A percentile compares a stretch with the other conserved stretches of the same genome.
phyloP scores from a whole-genome alignment of 1,140 invertebrate genomes.

The Bombus consobrinus region DNA sequence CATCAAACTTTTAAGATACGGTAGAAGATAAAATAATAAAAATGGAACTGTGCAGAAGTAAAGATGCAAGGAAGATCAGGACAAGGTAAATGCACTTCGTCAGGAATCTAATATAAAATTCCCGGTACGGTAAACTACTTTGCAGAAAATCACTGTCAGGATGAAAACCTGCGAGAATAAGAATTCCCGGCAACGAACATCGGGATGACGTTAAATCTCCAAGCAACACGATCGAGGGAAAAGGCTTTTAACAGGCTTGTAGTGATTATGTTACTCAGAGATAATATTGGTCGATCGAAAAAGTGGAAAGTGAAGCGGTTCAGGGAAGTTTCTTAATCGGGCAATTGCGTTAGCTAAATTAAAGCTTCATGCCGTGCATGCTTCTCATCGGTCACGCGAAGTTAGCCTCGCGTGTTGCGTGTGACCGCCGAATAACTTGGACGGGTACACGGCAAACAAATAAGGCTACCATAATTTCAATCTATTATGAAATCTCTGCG shows the following conservation, averaged over 20 bases:
- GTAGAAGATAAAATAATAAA: not conserved
- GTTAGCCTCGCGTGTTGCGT: not conserved
- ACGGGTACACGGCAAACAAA: not conserved
- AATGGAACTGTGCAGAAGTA: not conserved
- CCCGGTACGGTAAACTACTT: not conserved
- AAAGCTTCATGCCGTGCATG: not conserved
- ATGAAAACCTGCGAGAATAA: not conserved
- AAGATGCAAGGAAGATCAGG: not conserved
- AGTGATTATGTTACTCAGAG: too few relatives aligned
- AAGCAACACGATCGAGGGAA: not conserved
- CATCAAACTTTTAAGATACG: not conserved
- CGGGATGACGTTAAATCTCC: too few relatives aligned
- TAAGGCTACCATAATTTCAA: not conserved
- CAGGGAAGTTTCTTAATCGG: not conserved
- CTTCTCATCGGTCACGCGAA: not conserved
- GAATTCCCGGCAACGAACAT: not conserved
- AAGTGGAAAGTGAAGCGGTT: not conserved
- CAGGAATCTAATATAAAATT: conserved; percentile 5
- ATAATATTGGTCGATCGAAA: not conserved
- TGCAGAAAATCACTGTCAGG: conserved; percentile 6
- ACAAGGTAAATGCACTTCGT: not conserved
- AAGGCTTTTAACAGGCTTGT: not conserved
- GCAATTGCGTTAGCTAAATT: not conserved
- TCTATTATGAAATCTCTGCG: not conserved
- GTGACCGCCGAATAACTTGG: not conserved